Base-by-base conservation (phyloP, 92 coral and sea anemone species). In the Bergia puertoricense region DNA sequence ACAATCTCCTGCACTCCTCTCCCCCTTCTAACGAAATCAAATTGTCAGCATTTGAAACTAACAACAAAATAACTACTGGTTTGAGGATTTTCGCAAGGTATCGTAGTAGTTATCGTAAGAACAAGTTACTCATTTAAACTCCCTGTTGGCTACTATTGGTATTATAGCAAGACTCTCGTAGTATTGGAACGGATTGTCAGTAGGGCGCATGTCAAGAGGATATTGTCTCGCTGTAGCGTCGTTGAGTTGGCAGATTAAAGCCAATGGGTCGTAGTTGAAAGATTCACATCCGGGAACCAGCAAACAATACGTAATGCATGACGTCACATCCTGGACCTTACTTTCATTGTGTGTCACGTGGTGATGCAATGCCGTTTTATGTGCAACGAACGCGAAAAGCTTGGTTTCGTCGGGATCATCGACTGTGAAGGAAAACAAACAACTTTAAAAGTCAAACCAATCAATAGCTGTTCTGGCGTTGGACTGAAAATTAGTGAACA, bases 301-400 rank as follows among this genome's bases (percentile, higher is more conserved):
- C 42, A 71, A 71, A 36, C 76, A 71, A 36, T 71, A 71, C 76
- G 76, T 71, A 23, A 71, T 71, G 42, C 76, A 71, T 36, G 76
- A 71, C 76, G 41, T 71, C 76, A 71, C 76, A 71, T 71, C 76
- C 42, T 36, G 5, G 42, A 71, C 76, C 0, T 10, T 71, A 6
- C 38, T 3, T 71, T 71, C 76, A 15, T 71, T 38, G 41, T 71
- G 76, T 71, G 76, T 71, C 42, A 71, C 42, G 41, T 71, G 76
- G 13, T 71, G 6, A 30, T 71, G 76, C 16, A 71, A 20, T 8
- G 76, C 76, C 39, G 76, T 10, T 71, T 38, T 71, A 23, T 71
- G 42, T 71, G 76, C 76, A 10, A 71, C 22, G 43, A 71, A 36
- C 6, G 76, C 76, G 41, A 71, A 71, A 6, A 71, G 40, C 41